These are phyloP conservation scores for Arothron firmamentum DNA, from an alignment of 2,113 vertebrate species.

Conservation along the genomic window DNA sequence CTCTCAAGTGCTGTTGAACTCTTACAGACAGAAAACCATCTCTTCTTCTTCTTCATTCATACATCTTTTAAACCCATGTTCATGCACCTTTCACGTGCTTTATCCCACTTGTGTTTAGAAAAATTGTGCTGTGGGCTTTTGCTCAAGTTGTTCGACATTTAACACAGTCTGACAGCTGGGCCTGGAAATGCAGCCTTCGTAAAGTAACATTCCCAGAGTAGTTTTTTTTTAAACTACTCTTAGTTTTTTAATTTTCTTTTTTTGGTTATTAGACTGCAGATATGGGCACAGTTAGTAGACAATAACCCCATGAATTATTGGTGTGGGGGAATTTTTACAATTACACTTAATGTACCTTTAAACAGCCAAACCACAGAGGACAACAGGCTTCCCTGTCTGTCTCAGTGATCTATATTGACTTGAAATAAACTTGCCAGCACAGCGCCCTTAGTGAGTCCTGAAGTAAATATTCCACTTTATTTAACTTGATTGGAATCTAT, in stretches of 20 bases:
- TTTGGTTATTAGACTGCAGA: background rate
- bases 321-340: conserved; percentile 24
- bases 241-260: background rate
- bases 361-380: conserved; percentile 23
- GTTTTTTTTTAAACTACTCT: no score
- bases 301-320: conserved; percentile 31
- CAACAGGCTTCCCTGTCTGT: conserved; percentile 16
- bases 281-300: background rate
- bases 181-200: background rate
- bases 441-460: conserved; percentile 5
- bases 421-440: conserved; percentile 17
- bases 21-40: no score
- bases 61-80: conserved; percentile 1
- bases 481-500: conserved; percentile 35
- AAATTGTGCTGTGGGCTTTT: background rate
- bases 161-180: background rate
- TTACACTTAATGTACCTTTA: conserved; percentile 33
- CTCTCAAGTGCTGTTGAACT: no score
- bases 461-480: conserved; percentile 18
- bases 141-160: background rate
- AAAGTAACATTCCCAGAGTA: no score
- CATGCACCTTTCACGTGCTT: background rate
- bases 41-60: background rate
- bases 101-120: background rate
- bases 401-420: conserved; percentile 35